Conservation (phyloP, 2,888 invertebrate genomes). For the Sipunculus nudus region DNA sequence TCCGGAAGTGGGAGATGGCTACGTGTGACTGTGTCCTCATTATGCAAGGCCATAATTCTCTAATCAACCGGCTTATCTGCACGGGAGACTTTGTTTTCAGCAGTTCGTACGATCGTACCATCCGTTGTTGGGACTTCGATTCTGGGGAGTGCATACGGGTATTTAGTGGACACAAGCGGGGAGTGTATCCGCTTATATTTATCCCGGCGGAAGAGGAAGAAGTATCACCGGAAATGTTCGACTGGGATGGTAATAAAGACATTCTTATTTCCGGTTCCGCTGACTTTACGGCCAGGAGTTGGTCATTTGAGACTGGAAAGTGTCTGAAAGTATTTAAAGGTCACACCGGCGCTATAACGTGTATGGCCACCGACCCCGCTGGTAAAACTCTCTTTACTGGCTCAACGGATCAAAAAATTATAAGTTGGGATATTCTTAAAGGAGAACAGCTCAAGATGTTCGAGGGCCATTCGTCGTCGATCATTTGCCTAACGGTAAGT, state of each 20-base stretch:
- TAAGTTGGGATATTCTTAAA: constrained; percentile 67
- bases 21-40: constrained; percentile 67
- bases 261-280: constrained; percentile 65
- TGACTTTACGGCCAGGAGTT: constrained; percentile 64
- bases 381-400: constrained; percentile 67
- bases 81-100: constrained; percentile 67
- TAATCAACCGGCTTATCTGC: constrained; percentile 68
- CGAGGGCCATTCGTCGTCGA: constrained; percentile 66
- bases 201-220: constrained; percentile 66
- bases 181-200: constrained; percentile 69
- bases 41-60: constrained; percentile 66
- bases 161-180: constrained; percentile 68
- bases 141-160: constrained; percentile 65
- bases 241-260: constrained; percentile 58
- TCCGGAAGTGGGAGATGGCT: constrained; percentile 70
- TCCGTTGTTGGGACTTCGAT: constrained; percentile 69
- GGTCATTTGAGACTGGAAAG: constrained; percentile 66
- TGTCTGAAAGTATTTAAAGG: constrained; percentile 63
- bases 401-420: constrained; percentile 67
- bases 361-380: constrained; percentile 66
- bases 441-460: constrained; percentile 66
- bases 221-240: constrained; percentile 37
- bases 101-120: constrained; percentile 63
- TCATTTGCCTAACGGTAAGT: constrained; percentile 67
- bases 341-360: constrained; percentile 68